Evolutionary conservation across 2,888 invertebrate species (phyloP).

Genomic region (Lycophotia porphyrea): DNA sequence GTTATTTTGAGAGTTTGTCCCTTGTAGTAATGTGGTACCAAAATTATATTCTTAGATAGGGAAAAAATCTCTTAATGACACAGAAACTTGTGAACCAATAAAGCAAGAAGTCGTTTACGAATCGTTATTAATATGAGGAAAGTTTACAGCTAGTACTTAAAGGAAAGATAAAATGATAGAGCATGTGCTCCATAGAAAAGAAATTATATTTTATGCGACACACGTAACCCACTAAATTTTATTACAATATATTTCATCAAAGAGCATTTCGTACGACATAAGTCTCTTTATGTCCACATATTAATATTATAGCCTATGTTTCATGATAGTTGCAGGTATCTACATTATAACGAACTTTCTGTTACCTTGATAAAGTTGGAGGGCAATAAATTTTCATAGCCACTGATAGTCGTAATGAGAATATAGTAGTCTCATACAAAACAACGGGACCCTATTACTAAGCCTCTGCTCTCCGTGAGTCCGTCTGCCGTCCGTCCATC

Average conservation of each 20-base stretch:
- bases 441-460: no score
- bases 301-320: conserved; percentile 35
- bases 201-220: conserved; percentile 46
- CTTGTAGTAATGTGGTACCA: background rate
- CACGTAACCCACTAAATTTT: conserved; percentile 33
- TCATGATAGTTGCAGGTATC: conserved; percentile 32
- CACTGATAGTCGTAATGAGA: conserved; percentile 38
- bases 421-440: conserved; percentile 18
- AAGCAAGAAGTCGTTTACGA: background rate
- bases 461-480: no score
- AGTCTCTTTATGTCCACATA: conserved; percentile 48
- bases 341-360: conserved; percentile 38
- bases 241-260: conserved; percentile 43
- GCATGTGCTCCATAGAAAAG: conserved; percentile 26
- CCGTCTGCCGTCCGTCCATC: no score
- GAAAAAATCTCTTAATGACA: background rate
- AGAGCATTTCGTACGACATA: conserved; percentile 34
- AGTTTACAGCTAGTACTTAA: conserved; percentile 28
- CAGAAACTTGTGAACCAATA: conserved; percentile 6
- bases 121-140: conserved; percentile 10
- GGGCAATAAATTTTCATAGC: conserved; percentile 46
- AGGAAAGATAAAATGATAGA: conserved; percentile 22
- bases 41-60: background rate
- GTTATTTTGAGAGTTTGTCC: background rate
- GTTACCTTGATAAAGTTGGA: conserved; percentile 47